These are phyloP conservation scores for Girardia tigrina DNA, from an alignment of 2,888 invertebrate species.

Conservation along the genomic window DNA sequence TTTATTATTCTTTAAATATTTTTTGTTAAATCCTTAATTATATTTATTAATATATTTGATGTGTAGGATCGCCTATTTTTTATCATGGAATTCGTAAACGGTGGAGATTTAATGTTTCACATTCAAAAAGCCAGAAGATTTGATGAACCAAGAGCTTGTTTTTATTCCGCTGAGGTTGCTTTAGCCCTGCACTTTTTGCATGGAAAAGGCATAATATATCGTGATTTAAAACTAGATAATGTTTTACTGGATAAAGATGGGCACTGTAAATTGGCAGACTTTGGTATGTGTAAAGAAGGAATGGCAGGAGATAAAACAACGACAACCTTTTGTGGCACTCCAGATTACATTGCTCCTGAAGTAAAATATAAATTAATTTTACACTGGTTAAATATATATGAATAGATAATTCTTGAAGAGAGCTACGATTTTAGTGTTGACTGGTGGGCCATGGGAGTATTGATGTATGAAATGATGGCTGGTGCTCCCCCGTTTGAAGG, in stretches of 20 bases:
- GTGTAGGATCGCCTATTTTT: constrained; percentile 76
- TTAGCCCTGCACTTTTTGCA: constrained; percentile 91
- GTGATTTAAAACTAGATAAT: constrained; percentile 92
- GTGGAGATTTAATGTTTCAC: constrained; percentile 82
- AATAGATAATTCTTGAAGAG: constrained; percentile 70
- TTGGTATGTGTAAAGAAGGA: constrained; percentile 94
- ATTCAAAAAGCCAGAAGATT: constrained; percentile 94
- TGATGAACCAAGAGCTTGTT: constrained; percentile 78
- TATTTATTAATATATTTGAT: constrained; percentile 11
- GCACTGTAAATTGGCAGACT: constrained; percentile 53
- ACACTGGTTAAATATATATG: neutral
- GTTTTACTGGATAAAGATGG: constrained; percentile 88
- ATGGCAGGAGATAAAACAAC: constrained; percentile 69
- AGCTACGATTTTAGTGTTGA: constrained; percentile 94
- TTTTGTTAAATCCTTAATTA: too few species aligned
- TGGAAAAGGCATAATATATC: constrained; percentile 84
- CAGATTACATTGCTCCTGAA: constrained; percentile 96
- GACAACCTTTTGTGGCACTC: constrained; percentile 96
- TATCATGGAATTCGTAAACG: constrained; percentile 98
- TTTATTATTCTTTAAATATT: too few species aligned
- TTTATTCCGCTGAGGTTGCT: constrained; percentile 96
- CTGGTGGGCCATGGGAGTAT: constrained; percentile 79
- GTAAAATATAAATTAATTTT: constrained; percentile 46
- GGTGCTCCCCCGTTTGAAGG: constrained; percentile 99
- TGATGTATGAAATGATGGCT: constrained; percentile 52